These are phyloP conservation scores for Aphaenogaster floridana DNA, from an alignment of 1,140 invertebrate species.

Conservation along the genomic window DNA sequence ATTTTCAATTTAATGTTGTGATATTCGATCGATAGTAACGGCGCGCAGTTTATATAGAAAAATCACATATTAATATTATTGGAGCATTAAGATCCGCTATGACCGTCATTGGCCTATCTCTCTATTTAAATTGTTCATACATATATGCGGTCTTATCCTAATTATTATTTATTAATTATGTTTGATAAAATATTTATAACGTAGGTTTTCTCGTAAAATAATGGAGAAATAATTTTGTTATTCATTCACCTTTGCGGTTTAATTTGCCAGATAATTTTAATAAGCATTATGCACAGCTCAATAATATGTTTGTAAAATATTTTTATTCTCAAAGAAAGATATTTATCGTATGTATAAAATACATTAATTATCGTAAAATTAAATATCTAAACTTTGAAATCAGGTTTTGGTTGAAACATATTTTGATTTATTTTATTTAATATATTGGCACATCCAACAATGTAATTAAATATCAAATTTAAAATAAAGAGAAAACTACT, in stretches of 20 bases:
- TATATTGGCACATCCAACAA: not conserved
- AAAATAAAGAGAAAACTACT: not conserved
- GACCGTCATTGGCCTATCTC: too few relatives aligned
- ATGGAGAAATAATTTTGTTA: constrained; percentile 19
- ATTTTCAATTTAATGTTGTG: too few relatives aligned
- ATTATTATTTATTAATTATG: not conserved
- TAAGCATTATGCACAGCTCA: not conserved
- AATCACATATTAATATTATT: too few relatives aligned
- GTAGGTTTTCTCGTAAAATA: constrained; percentile 1
- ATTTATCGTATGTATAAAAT: not conserved
- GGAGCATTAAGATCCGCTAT: too few relatives aligned
- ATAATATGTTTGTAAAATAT: not conserved
- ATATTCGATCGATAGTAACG: too few relatives aligned
- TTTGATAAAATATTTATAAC: not conserved
- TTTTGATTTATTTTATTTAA: not conserved
- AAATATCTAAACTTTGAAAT: constrained; percentile 8
- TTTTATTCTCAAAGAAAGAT: not conserved
- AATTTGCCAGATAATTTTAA: constrained; percentile 14
- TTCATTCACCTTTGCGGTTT: not conserved
- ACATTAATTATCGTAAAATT: not conserved
- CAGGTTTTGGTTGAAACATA: not conserved
- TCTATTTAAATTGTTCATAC: too few relatives aligned
- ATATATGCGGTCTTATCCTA: too few relatives aligned
- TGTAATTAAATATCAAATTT: constrained; percentile 1
- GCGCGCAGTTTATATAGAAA: too few relatives aligned